Conservation (phyloP, 64 coral and sea anemone species). For the Pocillopora damicornis region DNA sequence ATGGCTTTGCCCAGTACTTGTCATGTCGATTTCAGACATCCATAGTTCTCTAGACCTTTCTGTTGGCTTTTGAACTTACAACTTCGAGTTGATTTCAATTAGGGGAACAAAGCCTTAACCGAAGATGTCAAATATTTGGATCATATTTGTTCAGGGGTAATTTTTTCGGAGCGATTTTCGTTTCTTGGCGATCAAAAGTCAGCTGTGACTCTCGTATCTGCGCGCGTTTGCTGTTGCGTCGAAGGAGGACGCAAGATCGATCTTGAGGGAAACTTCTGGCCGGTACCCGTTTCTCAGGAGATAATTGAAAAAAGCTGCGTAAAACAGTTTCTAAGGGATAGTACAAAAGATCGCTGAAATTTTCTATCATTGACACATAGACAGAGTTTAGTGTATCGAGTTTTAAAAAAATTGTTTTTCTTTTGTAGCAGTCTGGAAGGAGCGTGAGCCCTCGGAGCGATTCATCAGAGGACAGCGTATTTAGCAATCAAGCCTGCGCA, state of each 20-base stretch:
- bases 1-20: neutral
- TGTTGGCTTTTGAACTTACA: neutral
- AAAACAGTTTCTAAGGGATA: neutral
- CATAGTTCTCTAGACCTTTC: neutral
- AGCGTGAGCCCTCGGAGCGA: constrained; percentile 87
- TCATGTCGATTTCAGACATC: neutral
- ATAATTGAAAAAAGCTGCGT: constrained; percentile 3
- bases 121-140: neutral
- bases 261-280: neutral
- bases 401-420: constrained; percentile 20
- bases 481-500: constrained; percentile 67
- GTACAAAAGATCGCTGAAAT: neutral
- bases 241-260: neutral
- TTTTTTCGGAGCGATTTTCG: neutral
- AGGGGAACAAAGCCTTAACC: neutral
- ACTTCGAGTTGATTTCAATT: neutral
- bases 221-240: constrained; percentile 13
- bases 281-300: constrained; percentile 26
- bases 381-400: neutral
- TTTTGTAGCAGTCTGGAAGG: constrained; percentile 69
- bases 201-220: constrained; percentile 7
- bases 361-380: neutral
- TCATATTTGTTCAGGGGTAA: neutral
- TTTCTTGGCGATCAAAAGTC: constrained; percentile 1
- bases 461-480: constrained; percentile 77